Evolutionary conservation across 2,797 vertebrate genomes (phyloP), one percentile per base, ranked within the genome.

Genomic region (Microhierax caerulescens): DNA sequence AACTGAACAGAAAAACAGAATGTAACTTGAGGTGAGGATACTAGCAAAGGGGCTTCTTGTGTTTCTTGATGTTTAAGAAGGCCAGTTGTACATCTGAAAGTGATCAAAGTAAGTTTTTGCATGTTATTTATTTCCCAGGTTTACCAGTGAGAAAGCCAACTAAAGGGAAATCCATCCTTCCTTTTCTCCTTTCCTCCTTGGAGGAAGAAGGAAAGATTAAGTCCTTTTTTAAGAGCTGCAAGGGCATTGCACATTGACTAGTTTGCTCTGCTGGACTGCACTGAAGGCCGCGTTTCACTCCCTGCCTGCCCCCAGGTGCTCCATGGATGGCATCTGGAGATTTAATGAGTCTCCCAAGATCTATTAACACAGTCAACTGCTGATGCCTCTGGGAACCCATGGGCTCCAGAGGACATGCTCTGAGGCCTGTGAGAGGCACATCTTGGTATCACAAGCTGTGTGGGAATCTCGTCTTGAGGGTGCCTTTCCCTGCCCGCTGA

Each of bases 281-380:
- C 34, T 32, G 21, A 65, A 51, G 60, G 27, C 34, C 50, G 17
- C 0, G 0, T 53, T 85, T 69, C 13, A 10, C 11, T 79, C 41
- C 34, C 11, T 64, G 63, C 22, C 72, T 39, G 28, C 37, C 23
- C 65, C 25, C 14, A 23, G 17, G 43, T 60, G 15, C 23, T 81
- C 53, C 57, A 8, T 0, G 2, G 17, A n/a, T 3, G 5, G 3
- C 1, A 0, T 7, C 30, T 53, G 59, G 27, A 68, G 30, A 73
- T 70, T 9, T 61, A 25, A 32, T 0, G 13, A 7, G 19, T 91
- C 72, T 68, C 32, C 32, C 67, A 53, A 41, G 64, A 68, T 53
- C 45, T 39, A 5, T 56, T 48, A 24, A 68, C 0, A 3, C 67
- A 75, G 24, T 22, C n/a, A 51, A 57, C 36, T 7, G 4, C 37